Evolutionary conservation across 2,888 invertebrate species (phyloP), one percentile per base, ranked within the genome.

Genomic region (Drosophila nr. medialis): DNA sequence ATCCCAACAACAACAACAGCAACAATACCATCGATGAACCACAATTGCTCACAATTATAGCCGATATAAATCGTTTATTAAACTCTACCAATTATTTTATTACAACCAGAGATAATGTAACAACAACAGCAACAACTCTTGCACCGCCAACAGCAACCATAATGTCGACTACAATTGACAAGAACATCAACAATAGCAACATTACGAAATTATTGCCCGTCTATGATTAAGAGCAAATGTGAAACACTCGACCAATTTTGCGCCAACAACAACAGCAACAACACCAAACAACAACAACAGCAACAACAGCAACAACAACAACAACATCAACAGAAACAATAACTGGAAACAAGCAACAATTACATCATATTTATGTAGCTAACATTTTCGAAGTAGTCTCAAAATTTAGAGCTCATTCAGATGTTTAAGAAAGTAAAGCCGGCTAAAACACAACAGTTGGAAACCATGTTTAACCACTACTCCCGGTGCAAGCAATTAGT

Each of bases 81-180:
- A 92, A 92, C 89, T 90, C 90, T 88, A 91, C 92, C 87, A 92
- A 92, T 92, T 92, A 92, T 92, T 92, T 92, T 86, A 92, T 92
- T 91, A 91, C 92, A 85, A 92, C 90, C 88, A 92, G 92, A 92
- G 91, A 92, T 92, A 92, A 92, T 86, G 73, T 85, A 72, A 81
- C 83, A 72, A 71, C 88, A 80, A 56, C 82, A 56, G 51, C 86
- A 75, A 66, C 77, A 64, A 60, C 81, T 64, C 61, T 72, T 73
- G 42, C 67, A 77, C 27, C 61, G 64, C 55, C 75, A 72, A 72
- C 77, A 76, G 64, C 81, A 66, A 62, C 76, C 67, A 65, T 67
- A 73, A 56, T 72, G 72, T 66, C 80, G 72, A 56, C 81, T 29
- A 62, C 75, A 76, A 72, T 73, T 75, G 82, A 77, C 72, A 77